Evolutionary conservation across 1,140 invertebrate genomes (phyloP).

Genomic region (Zaprionus kolodkinae): DNA sequence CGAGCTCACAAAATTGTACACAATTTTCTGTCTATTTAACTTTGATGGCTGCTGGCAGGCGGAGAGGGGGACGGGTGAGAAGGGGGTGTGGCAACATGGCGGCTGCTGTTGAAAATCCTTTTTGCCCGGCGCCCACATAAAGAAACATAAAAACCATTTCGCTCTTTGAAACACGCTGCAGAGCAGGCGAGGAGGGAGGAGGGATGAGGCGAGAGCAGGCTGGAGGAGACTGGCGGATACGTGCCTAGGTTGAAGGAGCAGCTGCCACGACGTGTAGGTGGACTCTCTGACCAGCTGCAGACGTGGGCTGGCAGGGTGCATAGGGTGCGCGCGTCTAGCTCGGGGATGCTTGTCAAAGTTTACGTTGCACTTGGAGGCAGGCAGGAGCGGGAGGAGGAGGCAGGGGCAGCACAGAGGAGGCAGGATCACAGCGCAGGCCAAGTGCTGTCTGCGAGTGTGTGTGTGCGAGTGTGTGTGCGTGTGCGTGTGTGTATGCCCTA

Average conservation of each 20-base stretch:
- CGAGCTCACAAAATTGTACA: conserved; percentile 73
- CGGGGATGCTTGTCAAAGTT: conserved; percentile 73
- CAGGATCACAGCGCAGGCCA: conserved; percentile 45
- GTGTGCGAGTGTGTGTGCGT: conserved; percentile 29
- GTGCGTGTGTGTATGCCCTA: conserved; percentile 53
- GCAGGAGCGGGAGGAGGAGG: conserved; percentile 25
- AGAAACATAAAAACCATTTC: conserved; percentile 80
- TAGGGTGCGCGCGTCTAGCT: conserved; percentile 14
- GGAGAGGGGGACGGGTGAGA: neutral
- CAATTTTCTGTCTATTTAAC: conserved; percentile 80
- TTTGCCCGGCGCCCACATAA: conserved; percentile 73
- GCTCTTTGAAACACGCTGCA: conserved; percentile 59
- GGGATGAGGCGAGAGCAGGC: neutral
- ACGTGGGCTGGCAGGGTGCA: neutral
- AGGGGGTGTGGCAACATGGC: conserved; percentile 32
- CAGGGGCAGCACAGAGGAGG: conserved; percentile 35
- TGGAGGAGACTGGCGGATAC: neutral
- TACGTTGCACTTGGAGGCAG: conserved; percentile 48
- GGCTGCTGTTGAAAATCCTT: conserved; percentile 50
- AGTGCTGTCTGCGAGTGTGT: conserved; percentile 37
- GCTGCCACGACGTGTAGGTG: conserved; percentile 37
- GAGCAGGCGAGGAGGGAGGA: conserved; percentile 23
- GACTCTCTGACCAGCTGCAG: conserved; percentile 8
- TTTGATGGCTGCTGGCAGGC: conserved; percentile 62
- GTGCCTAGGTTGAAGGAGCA: neutral